These are phyloP conservation scores for Austrofundulus limnaeus DNA, from an alignment of 2,113 vertebrate genomes.

Conservation along the genomic window DNA sequence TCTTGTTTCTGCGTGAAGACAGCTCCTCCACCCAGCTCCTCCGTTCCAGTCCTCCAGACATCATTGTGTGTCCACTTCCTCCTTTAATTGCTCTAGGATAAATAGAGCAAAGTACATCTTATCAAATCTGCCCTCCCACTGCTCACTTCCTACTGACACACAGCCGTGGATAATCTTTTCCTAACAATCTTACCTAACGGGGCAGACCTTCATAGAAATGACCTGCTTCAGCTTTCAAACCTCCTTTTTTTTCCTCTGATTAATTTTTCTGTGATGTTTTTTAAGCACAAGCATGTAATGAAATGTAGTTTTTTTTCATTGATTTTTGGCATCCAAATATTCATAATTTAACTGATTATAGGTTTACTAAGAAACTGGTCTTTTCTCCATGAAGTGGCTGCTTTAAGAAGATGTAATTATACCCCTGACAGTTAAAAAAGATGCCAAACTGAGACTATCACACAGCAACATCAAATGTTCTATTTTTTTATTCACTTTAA, in stretches of 20 bases:
- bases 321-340: no score
- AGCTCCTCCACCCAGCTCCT: constrained; percentile 61
- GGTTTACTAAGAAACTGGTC: no score
- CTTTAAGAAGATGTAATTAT: no score
- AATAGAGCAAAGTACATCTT: constrained; percentile 78
- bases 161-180: constrained; percentile 43
- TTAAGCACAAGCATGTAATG: no score
- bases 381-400: no score
- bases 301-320: no score
- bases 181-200: constrained; percentile 28
- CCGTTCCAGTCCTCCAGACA: constrained; percentile 67
- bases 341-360: no score
- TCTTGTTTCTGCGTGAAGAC: constrained; percentile 46
- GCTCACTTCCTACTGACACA: constrained; percentile 70
- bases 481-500: no score
- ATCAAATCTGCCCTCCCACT: constrained; percentile 74
- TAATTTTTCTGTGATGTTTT: no score
- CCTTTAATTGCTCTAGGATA: constrained; percentile 78
- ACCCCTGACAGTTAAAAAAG: neutral
- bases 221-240: neutral
- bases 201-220: constrained; percentile 14
- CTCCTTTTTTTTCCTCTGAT: neutral
- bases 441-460: neutral
- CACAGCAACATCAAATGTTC: no score
- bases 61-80: constrained; percentile 80